phyloP scores from a whole-genome alignment of 2,888 invertebrate genomes.

The Pterostichus niger region DNA sequence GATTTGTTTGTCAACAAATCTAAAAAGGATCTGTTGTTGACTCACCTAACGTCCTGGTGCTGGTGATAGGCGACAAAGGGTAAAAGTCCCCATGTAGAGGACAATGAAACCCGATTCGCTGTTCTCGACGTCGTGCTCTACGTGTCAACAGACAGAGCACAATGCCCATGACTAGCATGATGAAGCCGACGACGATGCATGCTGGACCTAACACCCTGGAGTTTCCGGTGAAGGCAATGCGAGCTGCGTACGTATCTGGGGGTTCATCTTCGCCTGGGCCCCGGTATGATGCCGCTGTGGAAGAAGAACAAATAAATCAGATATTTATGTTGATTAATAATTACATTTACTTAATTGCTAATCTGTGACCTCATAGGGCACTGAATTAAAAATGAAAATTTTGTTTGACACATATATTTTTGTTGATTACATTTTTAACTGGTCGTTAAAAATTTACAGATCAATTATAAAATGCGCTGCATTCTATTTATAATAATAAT shows the following conservation, averaged over 20 bases:
- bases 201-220: constrained; percentile 86
- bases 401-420: too few relatives aligned
- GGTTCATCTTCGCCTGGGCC: constrained; percentile 87
- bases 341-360: too few relatives aligned
- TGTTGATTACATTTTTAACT: too few relatives aligned
- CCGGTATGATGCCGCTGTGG: constrained; percentile 86
- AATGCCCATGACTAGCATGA: constrained; percentile 85
- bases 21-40: background rate
- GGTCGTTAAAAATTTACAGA: too few relatives aligned
- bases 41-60: constrained; percentile 75
- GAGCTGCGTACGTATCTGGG: constrained; percentile 85
- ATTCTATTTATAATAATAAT: too few relatives aligned
- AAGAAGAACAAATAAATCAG: constrained; percentile 59
- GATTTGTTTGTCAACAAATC: too few relatives aligned
- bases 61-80: constrained; percentile 84
- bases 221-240: constrained; percentile 87
- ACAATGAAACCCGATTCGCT: constrained; percentile 87
- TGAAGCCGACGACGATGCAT: constrained; percentile 86
- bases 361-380: too few relatives aligned
- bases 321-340: too few relatives aligned
- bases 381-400: too few relatives aligned
- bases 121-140: constrained; percentile 83
- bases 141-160: constrained; percentile 84
- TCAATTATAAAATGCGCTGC: too few relatives aligned
- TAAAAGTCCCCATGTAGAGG: constrained; percentile 89